These are phyloP conservation scores for Tyria jacobaeae DNA, from an alignment of 2,888 invertebrate genomes.

Conservation along the genomic window DNA sequence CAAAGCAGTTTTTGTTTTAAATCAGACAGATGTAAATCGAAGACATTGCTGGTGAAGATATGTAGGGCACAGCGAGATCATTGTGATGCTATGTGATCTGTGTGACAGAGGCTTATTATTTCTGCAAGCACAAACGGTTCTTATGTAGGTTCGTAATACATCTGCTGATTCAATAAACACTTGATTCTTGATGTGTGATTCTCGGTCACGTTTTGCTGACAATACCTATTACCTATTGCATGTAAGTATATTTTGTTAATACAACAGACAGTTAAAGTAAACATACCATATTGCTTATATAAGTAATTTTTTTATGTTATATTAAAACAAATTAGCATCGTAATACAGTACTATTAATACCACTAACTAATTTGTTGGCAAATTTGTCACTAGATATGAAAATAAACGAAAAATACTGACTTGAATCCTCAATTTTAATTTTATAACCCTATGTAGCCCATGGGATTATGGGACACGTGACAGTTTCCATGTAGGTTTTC, in stretches of 20 bases:
- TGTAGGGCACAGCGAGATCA: not conserved
- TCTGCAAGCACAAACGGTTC: constrained; percentile 9
- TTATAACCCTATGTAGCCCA: no score
- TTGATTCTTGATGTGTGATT: constrained; percentile 15
- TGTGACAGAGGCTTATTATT: constrained; percentile 6
- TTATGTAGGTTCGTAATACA: constrained; percentile 22
- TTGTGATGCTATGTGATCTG: not conserved
- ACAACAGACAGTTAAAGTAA: no score
- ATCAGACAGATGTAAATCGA: constrained; percentile 1
- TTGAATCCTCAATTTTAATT: no score
- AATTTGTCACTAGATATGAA: no score
- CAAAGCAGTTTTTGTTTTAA: not conserved
- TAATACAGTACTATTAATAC: no score
- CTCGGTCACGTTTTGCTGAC: constrained; percentile 30
- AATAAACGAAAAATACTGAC: no score
- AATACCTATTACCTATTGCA: not conserved
- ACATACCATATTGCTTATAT: no score
- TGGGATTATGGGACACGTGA: no score
- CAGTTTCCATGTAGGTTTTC: not conserved
- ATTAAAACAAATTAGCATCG: not conserved
- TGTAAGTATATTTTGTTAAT: not conserved
- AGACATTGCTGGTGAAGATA: not conserved
- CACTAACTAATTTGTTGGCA: no score
- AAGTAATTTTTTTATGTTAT: not conserved
- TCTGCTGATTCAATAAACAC: constrained; percentile 26